A percentile compares a stretch with the other conserved stretches of the same genome.
Conservation (phyloP, 2,113 vertebrate species). For the Okapia johnstoni region DNA sequence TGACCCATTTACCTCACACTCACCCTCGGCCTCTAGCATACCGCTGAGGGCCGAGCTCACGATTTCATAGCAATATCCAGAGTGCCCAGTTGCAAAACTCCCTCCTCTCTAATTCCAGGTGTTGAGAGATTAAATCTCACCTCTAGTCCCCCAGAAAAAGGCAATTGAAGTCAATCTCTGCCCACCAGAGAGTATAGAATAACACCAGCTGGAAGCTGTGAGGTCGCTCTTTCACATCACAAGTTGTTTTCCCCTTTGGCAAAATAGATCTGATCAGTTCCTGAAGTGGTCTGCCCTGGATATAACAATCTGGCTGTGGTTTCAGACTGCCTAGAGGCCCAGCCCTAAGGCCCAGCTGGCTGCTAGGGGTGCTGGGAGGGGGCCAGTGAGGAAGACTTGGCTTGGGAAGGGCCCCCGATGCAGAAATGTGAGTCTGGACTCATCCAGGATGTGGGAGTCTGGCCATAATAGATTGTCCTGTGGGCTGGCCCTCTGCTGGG, state of each 20-base stretch:
- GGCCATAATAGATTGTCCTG: neutral
- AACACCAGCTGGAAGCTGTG: neutral
- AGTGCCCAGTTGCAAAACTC: constrained; percentile 33
- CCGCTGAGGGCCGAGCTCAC: accelerated
- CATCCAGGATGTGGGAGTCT: neutral
- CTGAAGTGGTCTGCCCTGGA: neutral
- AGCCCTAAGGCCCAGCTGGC: neutral
- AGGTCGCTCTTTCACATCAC: neutral
- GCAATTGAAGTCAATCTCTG: neutral
- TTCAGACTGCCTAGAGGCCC: neutral
- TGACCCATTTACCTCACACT: neutral
- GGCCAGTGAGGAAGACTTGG: neutral
- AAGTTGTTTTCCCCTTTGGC: neutral
- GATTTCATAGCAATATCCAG: neutral
- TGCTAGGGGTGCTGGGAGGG: neutral
- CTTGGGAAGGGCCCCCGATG: neutral
- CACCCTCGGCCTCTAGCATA: neutral
- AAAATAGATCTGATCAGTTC: neutral
- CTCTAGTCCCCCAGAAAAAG: neutral
- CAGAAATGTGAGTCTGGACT: neutral
- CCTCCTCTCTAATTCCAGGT: neutral
- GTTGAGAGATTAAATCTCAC: constrained; percentile 36
- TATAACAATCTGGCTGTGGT: neutral
- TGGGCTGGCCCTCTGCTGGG: neutral
- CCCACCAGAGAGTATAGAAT: neutral